Evolutionary conservation across 2,888 invertebrate genomes (phyloP), one percentile per base, ranked within the genome.

Genomic region (Anorthoa munda): DNA sequence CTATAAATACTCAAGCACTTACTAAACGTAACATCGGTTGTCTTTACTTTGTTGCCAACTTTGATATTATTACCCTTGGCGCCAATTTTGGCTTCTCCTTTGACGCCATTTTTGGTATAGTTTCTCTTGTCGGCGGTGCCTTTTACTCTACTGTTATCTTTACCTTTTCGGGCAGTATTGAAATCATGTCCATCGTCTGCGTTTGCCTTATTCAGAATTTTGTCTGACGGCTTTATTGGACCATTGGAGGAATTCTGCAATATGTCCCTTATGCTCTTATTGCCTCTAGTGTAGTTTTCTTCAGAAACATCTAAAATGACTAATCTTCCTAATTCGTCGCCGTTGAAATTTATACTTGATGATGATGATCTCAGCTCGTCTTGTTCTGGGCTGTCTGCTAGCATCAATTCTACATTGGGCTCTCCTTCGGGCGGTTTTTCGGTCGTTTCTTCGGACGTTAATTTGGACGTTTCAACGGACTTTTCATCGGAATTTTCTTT

Each of bases 1-100:
- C 2, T 7, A 46, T 23, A 45, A 45, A 56, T 3, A 58, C 15
- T 56, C 4, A 31, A 31, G 9, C 15, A 71, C 79, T 81, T 66
- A 79, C 79, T 61, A 15, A 9, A 39, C 39, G 45, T 50, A 13
- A 23, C 45, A 26, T 66, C 58, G 9, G 12, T 15, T 31, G 50
- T 58, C 13, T 21, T 75, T 39, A 1, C 12, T 50, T 61, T 61
- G 11, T 4, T 3, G 13, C n/a, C n/a, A 51, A 59, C 26, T 23
- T 3, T 48, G 21, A 12, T 18, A 15, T 21, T 4, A 2, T 64
- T 64, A 18, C 13, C 4, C 13, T 26, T 45, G 2, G 4, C 15
- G 1, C 26, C n/a, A 56, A 26, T 45, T 13, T 70, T 17, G 26
- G n/a, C 7, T 26, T 31, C 18, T 13, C 17, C 2, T 45, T n/a